Evolutionary conservation across 2,797 vertebrate genomes (phyloP).

Genomic region (Pangasius sanitwongsei): DNA sequence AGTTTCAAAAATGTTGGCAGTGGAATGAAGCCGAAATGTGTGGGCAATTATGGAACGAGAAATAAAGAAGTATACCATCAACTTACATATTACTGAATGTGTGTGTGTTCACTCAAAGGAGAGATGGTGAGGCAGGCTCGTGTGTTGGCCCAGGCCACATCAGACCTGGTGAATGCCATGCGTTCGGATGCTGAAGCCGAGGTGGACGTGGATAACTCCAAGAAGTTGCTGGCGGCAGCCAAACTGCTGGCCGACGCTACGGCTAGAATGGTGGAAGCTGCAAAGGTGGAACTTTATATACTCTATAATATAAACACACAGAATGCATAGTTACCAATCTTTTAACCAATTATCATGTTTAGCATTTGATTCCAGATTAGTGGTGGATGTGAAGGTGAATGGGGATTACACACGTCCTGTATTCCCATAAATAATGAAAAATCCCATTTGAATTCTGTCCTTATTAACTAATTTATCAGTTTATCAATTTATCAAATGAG

Average conservation of each 20-base stretch:
- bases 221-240: conserved; percentile 95
- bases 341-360: background rate
- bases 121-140: conserved; percentile 99
- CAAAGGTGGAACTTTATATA: conserved; percentile 80
- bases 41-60: background rate
- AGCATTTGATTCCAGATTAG: background rate
- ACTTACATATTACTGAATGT: background rate
- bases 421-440: background rate
- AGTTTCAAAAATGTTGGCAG: background rate
- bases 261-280: conserved; percentile 97
- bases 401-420: background rate
- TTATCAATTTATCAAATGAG: background rate
- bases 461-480: background rate
- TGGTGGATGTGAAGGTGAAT: background rate
- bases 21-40: background rate
- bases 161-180: conserved; percentile 97
- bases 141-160: conserved; percentile 94
- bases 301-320: background rate
- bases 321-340: background rate
- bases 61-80: background rate
- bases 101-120: conserved; percentile 71
- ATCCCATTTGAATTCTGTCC: background rate
- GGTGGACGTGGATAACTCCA: conserved; percentile 96
- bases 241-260: conserved; percentile 97
- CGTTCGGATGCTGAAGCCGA: conserved; percentile 95